These are phyloP conservation scores for Cyaniris semiargus DNA, from an alignment of 2,888 invertebrate species.

Conservation along the genomic window DNA sequence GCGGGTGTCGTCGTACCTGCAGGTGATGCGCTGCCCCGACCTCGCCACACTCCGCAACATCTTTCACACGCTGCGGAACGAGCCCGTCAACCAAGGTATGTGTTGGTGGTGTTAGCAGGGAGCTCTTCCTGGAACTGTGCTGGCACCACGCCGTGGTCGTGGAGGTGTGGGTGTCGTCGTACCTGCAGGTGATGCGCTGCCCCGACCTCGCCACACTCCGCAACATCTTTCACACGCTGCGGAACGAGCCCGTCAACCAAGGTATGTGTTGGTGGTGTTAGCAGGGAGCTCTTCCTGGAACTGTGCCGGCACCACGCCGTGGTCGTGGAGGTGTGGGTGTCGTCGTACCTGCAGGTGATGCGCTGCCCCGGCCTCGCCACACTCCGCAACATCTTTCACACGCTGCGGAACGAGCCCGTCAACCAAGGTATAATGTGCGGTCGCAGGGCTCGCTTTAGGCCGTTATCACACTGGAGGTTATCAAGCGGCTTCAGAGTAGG, in stretches of 20 bases:
- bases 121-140: slow-evolving; percentile 86
- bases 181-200: slow-evolving; percentile 94
- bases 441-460: too few relatives aligned
- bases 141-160: slow-evolving; percentile 86
- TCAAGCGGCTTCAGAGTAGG: too few relatives aligned
- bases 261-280: slow-evolving; percentile 79
- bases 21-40: slow-evolving; percentile 94
- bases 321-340: slow-evolving; percentile 92
- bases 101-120: slow-evolving; percentile 57
- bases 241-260: slow-evolving; percentile 91
- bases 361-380: slow-evolving; percentile 90
- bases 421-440: too few relatives aligned
- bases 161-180: slow-evolving; percentile 92
- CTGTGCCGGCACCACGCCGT: slow-evolving; percentile 85
- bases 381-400: slow-evolving; percentile 85
- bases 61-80: slow-evolving; percentile 84
- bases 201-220: slow-evolving; percentile 88
- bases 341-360: slow-evolving; percentile 94
- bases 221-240: slow-evolving; percentile 85
- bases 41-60: slow-evolving; percentile 87
- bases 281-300: slow-evolving; percentile 83
- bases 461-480: too few relatives aligned
- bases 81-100: slow-evolving; percentile 95
- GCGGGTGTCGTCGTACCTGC: slow-evolving; percentile 91
- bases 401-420: slow-evolving; percentile 86